Evolutionary conservation across 2,888 invertebrate genomes (phyloP).

Genomic region (Athalia rosae): DNA sequence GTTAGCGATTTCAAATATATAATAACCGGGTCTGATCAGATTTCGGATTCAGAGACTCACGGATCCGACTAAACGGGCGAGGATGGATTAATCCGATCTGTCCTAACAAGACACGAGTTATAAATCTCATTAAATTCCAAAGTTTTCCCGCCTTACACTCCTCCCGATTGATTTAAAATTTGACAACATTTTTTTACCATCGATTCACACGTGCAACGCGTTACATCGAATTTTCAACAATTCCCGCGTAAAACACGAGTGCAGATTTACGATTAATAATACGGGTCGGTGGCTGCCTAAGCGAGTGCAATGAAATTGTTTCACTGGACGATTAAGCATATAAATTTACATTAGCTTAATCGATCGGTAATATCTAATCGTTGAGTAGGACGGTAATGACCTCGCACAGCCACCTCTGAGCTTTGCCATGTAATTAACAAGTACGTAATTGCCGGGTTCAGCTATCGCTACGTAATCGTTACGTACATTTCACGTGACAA

Average conservation of each 20-base stretch:
- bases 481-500: too few relatives aligned
- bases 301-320: slow-evolving; percentile 32
- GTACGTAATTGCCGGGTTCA: background rate
- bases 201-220: too few relatives aligned
- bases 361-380: slow-evolving; percentile 28
- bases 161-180: background rate
- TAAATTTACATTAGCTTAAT: slow-evolving; percentile 33
- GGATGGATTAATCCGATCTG: too few relatives aligned
- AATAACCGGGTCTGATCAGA: too few relatives aligned
- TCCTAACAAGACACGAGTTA: too few relatives aligned
- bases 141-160: too few relatives aligned
- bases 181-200: background rate
- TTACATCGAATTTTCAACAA: background rate
- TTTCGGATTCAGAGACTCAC: too few relatives aligned
- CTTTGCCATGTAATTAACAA: background rate
- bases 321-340: slow-evolving; percentile 34
- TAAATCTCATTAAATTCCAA: too few relatives aligned
- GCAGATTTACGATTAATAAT: slow-evolving; percentile 8
- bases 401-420: background rate
- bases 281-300: slow-evolving; percentile 29
- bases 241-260: slow-evolving; percentile 6
- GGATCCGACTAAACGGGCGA: too few relatives aligned
- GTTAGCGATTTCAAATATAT: too few relatives aligned
- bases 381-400: background rate
- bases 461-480: background rate